Evolutionary conservation across 2,888 invertebrate species (phyloP).

Genomic region (Scaptomyza polygonia): DNA sequence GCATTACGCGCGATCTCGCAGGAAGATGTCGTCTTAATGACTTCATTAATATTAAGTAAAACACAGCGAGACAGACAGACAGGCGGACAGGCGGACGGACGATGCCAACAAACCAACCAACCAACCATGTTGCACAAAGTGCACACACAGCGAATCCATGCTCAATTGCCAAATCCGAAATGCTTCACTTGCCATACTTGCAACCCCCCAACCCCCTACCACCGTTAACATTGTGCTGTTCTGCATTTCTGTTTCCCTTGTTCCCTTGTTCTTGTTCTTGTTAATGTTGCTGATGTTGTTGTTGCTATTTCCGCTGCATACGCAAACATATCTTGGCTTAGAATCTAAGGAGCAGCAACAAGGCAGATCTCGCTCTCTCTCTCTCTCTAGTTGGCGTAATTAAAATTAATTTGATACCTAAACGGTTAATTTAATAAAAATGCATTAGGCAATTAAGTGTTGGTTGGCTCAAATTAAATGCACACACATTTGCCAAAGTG

Average conservation of each 20-base stretch:
- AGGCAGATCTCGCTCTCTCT: too few relatives aligned
- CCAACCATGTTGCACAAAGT: conserved; percentile 32
- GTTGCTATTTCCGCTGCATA: conserved; percentile 66
- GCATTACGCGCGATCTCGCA: conserved; percentile 79
- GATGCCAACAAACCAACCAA: background rate
- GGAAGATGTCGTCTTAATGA: conserved; percentile 80
- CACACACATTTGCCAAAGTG: conserved; percentile 39
- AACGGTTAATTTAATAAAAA: conserved; percentile 67
- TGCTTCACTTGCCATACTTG: conserved; percentile 63
- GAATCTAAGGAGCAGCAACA: conserved; percentile 29
- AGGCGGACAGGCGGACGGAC: too few relatives aligned
- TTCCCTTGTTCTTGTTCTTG: conserved; percentile 21
- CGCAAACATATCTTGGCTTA: conserved; percentile 39
- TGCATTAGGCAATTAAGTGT: conserved; percentile 53
- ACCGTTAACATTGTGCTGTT: conserved; percentile 8
- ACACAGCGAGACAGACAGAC: conserved; percentile 47
- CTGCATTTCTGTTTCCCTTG: conserved; percentile 3
- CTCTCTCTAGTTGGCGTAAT: conserved; percentile 49
- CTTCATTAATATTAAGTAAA: conserved; percentile 80
- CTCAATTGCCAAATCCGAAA: conserved; percentile 63
- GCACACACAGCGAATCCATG: conserved; percentile 53
- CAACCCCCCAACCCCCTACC: too few relatives aligned
- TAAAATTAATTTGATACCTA: conserved; percentile 72
- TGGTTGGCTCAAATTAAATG: conserved; percentile 40
- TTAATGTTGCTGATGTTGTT: conserved; percentile 19